Percentiles rank a stretch among this genome's conserved stretches.
phyloP scores from a whole-genome alignment of 2,113 vertebrate genomes.

The Ammospiza nelsoni region DNA sequence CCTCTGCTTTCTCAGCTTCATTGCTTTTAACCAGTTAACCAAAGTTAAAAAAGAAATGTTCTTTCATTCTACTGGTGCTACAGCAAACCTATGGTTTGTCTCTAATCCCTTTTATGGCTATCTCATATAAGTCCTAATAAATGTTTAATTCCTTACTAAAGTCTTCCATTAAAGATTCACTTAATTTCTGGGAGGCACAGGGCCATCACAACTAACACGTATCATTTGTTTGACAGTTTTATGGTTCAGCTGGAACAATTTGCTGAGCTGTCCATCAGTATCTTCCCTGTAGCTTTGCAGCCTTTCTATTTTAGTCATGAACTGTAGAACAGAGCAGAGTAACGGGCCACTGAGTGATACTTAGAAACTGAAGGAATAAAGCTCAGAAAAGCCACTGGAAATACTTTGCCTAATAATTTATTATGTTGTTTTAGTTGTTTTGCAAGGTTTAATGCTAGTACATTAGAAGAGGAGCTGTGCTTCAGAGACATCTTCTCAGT shows the following conservation, averaged over 20 bases:
- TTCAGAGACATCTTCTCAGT: neutral
- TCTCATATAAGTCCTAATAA: conserved; percentile 42
- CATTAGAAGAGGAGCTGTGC: neutral
- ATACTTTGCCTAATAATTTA: neutral
- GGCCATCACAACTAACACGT: conserved; percentile 44
- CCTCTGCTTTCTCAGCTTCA: neutral
- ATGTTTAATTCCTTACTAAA: conserved; percentile 60
- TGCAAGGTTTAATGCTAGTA: neutral
- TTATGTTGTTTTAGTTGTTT: neutral
- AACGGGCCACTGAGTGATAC: conserved; percentile 28
- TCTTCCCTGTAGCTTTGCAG: conserved; percentile 23
- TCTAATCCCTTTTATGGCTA: neutral
- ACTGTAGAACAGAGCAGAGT: neutral
- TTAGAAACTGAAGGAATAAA: neutral
- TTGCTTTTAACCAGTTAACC: neutral
- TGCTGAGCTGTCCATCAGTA: conserved; percentile 64
- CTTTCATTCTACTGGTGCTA: neutral
- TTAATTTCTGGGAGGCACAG: conserved; percentile 55
- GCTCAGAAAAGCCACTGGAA: neutral
- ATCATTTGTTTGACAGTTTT: conserved; percentile 72
- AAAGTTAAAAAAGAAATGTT: neutral
- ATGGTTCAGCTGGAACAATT: conserved; percentile 69
- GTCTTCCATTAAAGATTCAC: conserved; percentile 56
- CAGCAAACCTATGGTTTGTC: neutral
- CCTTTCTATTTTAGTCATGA: conserved; percentile 60